phyloP scores from a whole-genome alignment of 2,797 vertebrate species.

The Protonibea diacanthus region DNA sequence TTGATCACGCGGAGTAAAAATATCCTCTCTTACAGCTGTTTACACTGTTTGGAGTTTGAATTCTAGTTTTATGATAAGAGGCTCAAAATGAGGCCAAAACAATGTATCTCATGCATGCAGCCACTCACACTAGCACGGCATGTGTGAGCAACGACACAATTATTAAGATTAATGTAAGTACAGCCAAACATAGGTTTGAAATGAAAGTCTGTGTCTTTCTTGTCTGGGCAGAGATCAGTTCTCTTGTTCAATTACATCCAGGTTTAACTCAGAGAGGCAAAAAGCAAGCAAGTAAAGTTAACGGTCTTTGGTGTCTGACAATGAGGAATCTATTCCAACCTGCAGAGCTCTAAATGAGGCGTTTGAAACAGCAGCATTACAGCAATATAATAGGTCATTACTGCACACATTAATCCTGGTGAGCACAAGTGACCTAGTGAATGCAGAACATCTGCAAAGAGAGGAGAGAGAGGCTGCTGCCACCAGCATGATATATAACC shows the following conservation, averaged over 20 bases:
- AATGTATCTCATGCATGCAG: background rate
- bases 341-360: background rate
- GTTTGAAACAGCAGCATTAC: background rate
- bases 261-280: background rate
- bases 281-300: background rate
- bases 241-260: background rate
- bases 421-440: background rate
- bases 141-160: too few species aligned
- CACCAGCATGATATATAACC: background rate
- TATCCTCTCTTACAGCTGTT: background rate
- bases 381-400: background rate
- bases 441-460: background rate
- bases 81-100: background rate
- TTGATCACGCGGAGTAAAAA: background rate
- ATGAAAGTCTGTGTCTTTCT: background rate
- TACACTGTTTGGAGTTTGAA: background rate
- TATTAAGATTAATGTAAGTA: background rate
- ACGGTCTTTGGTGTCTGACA: background rate
- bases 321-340: background rate
- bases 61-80: background rate
- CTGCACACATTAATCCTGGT: background rate
- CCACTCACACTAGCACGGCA: conserved; percentile 3
- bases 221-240: background rate
- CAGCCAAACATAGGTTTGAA: background rate
- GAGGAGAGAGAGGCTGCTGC: background rate